phyloP scores from a whole-genome alignment of 2,113 vertebrate genomes.

The Cynoglossus semilaevis region DNA sequence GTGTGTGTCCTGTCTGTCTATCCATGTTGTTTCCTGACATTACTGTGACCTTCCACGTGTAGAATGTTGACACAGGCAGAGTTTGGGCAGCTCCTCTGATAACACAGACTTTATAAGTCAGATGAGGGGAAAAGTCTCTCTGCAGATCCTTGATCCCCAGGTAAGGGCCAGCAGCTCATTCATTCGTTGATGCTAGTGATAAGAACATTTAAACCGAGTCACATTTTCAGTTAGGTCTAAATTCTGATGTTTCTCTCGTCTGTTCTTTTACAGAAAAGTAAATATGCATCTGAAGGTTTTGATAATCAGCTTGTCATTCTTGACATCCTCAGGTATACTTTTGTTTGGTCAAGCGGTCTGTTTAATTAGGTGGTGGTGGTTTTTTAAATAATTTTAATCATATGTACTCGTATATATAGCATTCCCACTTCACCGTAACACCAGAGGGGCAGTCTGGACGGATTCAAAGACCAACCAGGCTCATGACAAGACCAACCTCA shows the following conservation, averaged over 20 bases:
- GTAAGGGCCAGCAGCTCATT: constrained; percentile 31
- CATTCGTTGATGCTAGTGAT: constrained; percentile 9
- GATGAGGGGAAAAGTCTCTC: constrained; percentile 40
- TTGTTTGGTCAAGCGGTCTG: neutral
- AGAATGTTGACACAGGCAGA: constrained; percentile 80
- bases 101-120: constrained; percentile 75
- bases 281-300: constrained; percentile 60
- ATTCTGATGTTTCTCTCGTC: constrained; percentile 12
- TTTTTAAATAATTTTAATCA: neutral
- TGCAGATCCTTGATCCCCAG: constrained; percentile 44
- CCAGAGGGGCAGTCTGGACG: constrained; percentile 67
- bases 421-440: constrained; percentile 56
- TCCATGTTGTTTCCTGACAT: constrained; percentile 43
- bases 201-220: too few relatives aligned
- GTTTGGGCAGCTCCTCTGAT: constrained; percentile 72
- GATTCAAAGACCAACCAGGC: constrained; percentile 71
- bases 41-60: constrained; percentile 80
- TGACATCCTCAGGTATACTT: constrained; percentile 65
- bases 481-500: constrained; percentile 65
- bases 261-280: constrained; percentile 48
- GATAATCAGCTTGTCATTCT: constrained; percentile 52
- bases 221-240: neutral
- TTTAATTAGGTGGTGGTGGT: neutral
- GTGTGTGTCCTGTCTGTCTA: constrained; percentile 4
- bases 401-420: constrained; percentile 48